These are phyloP conservation scores for Drosophila eugracilis DNA, from an alignment of 1,140 invertebrate genomes.

Conservation along the genomic window DNA sequence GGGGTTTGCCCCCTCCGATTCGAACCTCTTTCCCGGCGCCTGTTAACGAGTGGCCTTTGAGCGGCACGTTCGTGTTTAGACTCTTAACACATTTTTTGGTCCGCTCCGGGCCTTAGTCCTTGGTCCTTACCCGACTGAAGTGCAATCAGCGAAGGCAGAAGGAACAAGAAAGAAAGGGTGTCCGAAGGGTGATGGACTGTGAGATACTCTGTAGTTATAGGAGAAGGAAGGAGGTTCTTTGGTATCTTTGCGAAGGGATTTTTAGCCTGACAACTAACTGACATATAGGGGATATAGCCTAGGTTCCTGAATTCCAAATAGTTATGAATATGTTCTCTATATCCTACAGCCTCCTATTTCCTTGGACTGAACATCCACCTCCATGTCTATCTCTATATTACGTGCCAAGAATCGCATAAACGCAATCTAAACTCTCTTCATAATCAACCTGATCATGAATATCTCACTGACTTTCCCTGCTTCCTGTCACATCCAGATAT, in stretches of 20 bases:
- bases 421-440: too few species aligned
- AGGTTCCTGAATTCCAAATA: too few species aligned
- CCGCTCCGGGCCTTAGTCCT: constrained; percentile 41
- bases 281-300: too few species aligned
- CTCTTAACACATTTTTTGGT: constrained; percentile 78
- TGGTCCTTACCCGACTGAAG: constrained; percentile 43
- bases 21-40: constrained; percentile 14
- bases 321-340: too few species aligned
- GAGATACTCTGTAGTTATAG: background rate
- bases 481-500: background rate
- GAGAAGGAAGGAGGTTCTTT: too few species aligned
- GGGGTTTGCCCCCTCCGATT: background rate
- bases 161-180: background rate
- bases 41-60: constrained; percentile 79
- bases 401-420: too few species aligned
- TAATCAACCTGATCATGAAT: background rate
- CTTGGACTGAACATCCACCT: too few species aligned
- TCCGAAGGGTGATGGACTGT: background rate
- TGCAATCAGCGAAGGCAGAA: constrained; percentile 57
- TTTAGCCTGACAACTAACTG: too few species aligned
- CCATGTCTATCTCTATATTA: too few species aligned
- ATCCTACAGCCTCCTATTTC: too few species aligned
- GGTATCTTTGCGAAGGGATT: too few species aligned
- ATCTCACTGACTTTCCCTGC: background rate
- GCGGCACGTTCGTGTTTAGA: constrained; percentile 80